Evolutionary conservation across 2,113 vertebrate species (phyloP).

Genomic region (Ochotona curzoniae): DNA sequence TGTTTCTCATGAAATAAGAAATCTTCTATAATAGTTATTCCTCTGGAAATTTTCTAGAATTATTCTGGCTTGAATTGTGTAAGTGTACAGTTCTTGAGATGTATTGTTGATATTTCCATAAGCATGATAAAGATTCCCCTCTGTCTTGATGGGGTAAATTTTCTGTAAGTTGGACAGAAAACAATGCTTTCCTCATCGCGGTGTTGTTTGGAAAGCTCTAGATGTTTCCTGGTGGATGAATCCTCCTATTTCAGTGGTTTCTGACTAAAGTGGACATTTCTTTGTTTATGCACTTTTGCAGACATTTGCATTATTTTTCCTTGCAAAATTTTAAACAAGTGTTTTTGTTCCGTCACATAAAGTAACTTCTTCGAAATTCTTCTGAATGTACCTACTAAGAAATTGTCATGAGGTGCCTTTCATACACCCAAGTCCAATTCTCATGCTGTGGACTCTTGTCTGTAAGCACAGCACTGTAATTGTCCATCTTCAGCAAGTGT

Average conservation of each 20-base stretch:
- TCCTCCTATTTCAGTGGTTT: neutral
- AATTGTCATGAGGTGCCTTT: no score
- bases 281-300: neutral
- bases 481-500: neutral
- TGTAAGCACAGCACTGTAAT: neutral
- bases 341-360: neutral
- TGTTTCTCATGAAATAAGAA: neutral
- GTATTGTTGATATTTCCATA: neutral
- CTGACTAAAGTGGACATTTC: neutral
- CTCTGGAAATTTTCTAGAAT: neutral
- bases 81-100: neutral
- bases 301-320: neutral
- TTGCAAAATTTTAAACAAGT: neutral
- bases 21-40: neutral
- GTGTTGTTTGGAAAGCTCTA: neutral
- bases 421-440: fast-evolving
- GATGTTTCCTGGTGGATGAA: neutral
- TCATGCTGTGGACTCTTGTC: neutral
- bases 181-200: neutral
- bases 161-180: neutral
- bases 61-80: neutral
- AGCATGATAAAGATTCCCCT: neutral
- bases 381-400: neutral
- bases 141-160: neutral
- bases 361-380: neutral